phyloP scores from a whole-genome alignment of 2,113 vertebrate genomes.

The Paramormyrops kingsleyae region DNA sequence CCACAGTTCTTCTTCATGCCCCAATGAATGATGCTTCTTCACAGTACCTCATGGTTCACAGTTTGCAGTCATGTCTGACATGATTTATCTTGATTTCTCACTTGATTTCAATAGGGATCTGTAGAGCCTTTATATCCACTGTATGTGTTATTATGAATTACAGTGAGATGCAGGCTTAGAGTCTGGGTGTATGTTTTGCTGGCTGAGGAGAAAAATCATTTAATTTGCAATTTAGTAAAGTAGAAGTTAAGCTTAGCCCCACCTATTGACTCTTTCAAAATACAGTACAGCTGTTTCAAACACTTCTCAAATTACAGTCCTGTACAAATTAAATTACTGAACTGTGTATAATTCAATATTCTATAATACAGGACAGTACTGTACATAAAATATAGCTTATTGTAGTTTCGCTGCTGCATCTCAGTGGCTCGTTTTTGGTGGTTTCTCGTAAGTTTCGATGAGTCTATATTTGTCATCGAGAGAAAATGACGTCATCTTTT shows the following conservation, averaged over 20 bases:
- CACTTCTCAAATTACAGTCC: no score
- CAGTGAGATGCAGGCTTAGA: background rate
- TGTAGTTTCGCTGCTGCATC: no score
- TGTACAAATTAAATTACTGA: no score
- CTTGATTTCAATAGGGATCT: background rate
- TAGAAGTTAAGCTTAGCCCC: background rate
- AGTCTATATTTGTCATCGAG: no score
- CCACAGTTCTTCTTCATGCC: background rate
- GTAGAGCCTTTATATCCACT: background rate
- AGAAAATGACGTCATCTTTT: no score
- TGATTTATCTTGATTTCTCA: background rate
- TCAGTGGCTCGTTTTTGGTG: no score
- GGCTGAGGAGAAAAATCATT: background rate
- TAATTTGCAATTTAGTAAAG: background rate
- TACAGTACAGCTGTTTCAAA: no score
- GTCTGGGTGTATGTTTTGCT: background rate
- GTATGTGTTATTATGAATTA: background rate
- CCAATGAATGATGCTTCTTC: background rate
- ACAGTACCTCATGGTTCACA: background rate
- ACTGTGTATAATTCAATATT: no score
- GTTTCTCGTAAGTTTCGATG: no score
- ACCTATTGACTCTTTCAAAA: background rate
- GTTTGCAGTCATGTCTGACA: background rate
- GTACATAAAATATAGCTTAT: no score
- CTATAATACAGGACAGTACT: no score